These are phyloP conservation scores for Oscheius sp. DNA, from an alignment of 2,888 invertebrate genomes.

Conservation along the genomic window DNA sequence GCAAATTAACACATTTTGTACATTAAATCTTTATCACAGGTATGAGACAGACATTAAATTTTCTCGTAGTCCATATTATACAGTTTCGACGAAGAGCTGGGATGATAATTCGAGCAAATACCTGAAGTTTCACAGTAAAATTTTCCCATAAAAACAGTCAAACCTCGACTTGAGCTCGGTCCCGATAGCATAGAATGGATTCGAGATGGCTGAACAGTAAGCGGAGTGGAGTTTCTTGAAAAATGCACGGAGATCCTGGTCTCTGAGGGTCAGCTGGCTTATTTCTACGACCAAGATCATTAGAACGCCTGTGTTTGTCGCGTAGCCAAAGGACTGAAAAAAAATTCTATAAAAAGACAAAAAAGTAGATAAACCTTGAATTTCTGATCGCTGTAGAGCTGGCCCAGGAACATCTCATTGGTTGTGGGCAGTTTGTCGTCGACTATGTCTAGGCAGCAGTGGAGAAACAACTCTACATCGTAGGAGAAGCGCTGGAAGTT, in stretches of 20 bases:
- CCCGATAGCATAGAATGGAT: slow-evolving; percentile 95
- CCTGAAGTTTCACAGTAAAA: background rate
- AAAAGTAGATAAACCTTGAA: slow-evolving; percentile 45
- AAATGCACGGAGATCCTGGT: slow-evolving; percentile 77
- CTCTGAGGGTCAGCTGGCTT: slow-evolving; percentile 56
- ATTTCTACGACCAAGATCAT: slow-evolving; percentile 67
- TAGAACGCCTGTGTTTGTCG: slow-evolving; percentile 67
- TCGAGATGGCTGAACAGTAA: slow-evolving; percentile 93
- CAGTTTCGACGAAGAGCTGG: background rate
- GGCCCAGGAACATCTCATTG: slow-evolving; percentile 57
- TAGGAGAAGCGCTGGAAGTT: slow-evolving; percentile 44
- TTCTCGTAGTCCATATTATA: too few relatives aligned
- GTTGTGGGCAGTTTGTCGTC: slow-evolving; percentile 63
- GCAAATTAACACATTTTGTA: background rate
- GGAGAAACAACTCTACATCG: slow-evolving; percentile 64
- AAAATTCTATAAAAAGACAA: background rate
- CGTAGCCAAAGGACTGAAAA: slow-evolving; percentile 67
- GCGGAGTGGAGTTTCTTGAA: slow-evolving; percentile 90
- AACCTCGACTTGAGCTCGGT: slow-evolving; percentile 88
- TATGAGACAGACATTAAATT: too few relatives aligned
- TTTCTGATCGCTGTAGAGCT: slow-evolving; percentile 59
- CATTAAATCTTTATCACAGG: too few relatives aligned
- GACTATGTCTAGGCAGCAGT: slow-evolving; percentile 67
- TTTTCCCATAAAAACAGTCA: slow-evolving; percentile 73
- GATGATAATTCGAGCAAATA: slow-evolving; percentile 10